Evolutionary conservation across 2,113 vertebrate species (phyloP).

Genomic region (Strigops habroptila): DNA sequence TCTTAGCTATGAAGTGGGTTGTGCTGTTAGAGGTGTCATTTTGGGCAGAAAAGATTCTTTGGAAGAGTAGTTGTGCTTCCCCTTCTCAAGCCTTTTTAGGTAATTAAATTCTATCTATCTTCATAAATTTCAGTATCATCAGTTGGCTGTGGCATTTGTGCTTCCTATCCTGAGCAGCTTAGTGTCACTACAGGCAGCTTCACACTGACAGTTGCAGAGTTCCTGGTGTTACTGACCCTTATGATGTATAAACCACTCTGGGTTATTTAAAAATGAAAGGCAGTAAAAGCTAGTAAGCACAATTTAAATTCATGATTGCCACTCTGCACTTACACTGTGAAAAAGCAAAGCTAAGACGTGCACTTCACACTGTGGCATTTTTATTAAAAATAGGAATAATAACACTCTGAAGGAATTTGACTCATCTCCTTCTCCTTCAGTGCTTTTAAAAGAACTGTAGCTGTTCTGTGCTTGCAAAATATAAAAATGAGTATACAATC

Average conservation of each 20-base stretch:
- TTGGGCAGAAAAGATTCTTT: not conserved
- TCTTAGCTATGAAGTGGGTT: not conserved
- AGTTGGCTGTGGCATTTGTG: not conserved
- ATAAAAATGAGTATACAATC: not conserved
- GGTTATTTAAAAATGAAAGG: slow-evolving; percentile 21
- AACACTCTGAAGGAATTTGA: not conserved
- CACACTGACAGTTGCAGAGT: not conserved
- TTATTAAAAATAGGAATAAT: slow-evolving; percentile 17
- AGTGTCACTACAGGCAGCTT: not conserved
- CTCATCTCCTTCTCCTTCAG: not conserved
- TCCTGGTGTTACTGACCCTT: slow-evolving; percentile 1
- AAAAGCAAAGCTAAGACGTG: not conserved
- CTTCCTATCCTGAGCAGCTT: slow-evolving; percentile 7
- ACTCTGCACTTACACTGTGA: not conserved
- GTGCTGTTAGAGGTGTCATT: not conserved
- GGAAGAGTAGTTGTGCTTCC: not conserved
- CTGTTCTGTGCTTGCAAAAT: not conserved
- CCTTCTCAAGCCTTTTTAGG: not conserved
- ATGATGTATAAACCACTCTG: not conserved
- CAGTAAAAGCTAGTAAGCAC: not conserved
- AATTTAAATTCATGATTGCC: not conserved
- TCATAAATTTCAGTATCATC: not conserved
- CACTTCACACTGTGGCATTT: not conserved
- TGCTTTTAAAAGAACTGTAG: not conserved
- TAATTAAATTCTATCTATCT: not conserved